Base-by-base conservation (phyloP, 2,797 vertebrate genomes). In the Sebastes goodei region DNA sequence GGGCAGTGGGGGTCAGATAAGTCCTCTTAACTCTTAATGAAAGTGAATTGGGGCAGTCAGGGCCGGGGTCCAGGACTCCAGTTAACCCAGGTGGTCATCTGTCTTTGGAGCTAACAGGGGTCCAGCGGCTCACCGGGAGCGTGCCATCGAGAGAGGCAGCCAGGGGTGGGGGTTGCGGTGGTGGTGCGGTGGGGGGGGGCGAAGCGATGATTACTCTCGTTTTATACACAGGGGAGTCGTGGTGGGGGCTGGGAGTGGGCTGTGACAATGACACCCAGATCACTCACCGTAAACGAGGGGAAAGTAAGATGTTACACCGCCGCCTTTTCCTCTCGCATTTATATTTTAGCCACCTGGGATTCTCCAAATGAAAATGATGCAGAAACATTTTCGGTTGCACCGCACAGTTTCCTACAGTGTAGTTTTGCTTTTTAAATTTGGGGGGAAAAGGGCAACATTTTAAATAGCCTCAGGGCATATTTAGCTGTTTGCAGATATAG, bases 21-120 rank as follows among this genome's bases (percentile, higher is more conserved):
- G 95, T 95, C 92, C 93, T 87, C 91, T 93, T 94, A 93, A 93
- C 90, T 95, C 94, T 94, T 96, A 96, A 96, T 95, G 95, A 96
- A 96, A 96, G 94, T 90, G 94, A 95, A 95, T 93, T 69, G 81
- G 91, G 89, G 89, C 92, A 84, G 92, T 90, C 81, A n/a, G 86
- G 88, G 84, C 89, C 53, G 42, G 86, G 90, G 92, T 90, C 82
- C 88, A 76, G 81, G 88, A 87, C 93, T 93, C 89, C 90, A 84
- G 86, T 94, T 94, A 95, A 95, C 94, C 93, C 89, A 84, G 92
- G 90, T 90, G 93, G 90, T 94, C 89, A 92, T 95, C 90, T 87
- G 86, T 93, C 92, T 89, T 83, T 76, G 52, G 86, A 78, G 89
- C 87, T 92, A 89, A 91, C 80, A 80, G 85, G 85, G 86, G 88